These are phyloP conservation scores for Pseudococcus jackbeardsleyi DNA, from an alignment of 2,888 invertebrate genomes.

Conservation along the genomic window DNA sequence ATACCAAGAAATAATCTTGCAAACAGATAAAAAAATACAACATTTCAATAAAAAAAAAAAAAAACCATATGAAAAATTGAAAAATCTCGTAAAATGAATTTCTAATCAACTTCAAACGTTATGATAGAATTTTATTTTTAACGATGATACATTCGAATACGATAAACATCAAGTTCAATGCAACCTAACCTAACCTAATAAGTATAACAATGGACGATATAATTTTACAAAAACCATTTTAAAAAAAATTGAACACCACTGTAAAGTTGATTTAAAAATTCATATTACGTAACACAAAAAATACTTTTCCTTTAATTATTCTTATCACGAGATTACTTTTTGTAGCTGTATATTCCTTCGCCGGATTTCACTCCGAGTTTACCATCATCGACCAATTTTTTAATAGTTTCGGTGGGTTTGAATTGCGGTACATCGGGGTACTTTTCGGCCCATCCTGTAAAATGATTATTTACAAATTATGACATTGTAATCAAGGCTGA, in stretches of 20 bases:
- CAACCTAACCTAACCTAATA: background rate
- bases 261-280: background rate
- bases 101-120: background rate
- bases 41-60: too few relatives aligned
- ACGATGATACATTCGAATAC: background rate
- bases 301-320: background rate
- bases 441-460: conserved; percentile 79
- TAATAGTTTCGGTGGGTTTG: conserved; percentile 75
- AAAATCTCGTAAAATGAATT: too few relatives aligned
- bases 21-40: too few relatives aligned
- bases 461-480: background rate
- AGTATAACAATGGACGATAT: conserved; percentile 12
- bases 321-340: conserved; percentile 68
- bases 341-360: conserved; percentile 88
- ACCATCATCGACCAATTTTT: conserved; percentile 82
- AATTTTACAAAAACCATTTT: conserved; percentile 33
- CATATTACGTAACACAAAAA: background rate
- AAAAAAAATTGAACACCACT: conserved; percentile 47
- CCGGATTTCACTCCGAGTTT: conserved; percentile 85
- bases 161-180: background rate
- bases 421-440: conserved; percentile 80
- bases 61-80: too few relatives aligned
- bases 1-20: too few relatives aligned
- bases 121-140: background rate
- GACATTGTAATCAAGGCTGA: background rate